Evolutionary conservation across 2,888 invertebrate genomes (phyloP), one percentile per base, ranked within the genome.

Genomic region (Amorpha juglandis): DNA sequence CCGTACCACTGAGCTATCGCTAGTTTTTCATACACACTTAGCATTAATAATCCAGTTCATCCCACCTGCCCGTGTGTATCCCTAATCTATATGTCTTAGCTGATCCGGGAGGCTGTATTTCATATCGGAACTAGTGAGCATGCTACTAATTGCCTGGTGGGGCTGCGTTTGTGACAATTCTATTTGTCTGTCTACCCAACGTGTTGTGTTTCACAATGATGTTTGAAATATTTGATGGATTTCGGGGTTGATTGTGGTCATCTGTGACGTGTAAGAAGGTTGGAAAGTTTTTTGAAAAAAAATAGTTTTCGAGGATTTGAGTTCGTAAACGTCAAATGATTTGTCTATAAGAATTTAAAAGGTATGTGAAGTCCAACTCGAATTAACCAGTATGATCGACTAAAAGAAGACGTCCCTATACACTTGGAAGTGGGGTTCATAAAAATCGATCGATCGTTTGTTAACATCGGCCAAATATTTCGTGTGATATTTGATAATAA

Each of bases 81-180:
- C 38, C 83, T 86, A 87, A 88, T 88, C 86, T 89, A 88, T 89
- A 86, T 88, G 90, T 91, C 91, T 91, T 91, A 81, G 86, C 80
- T 83, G 89, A 90, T 89, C 82, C 83, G 80, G 75, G 78, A 76
- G 78, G 82, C 85, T 86, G 90, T 91, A 90, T 90, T 89, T 92
- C 92, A 91, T 90, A 91, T 89, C 84, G 88, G 73, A 83, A 82
- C 82, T 84, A 80, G 79, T 80, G 84, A 81, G 81, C 80, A 76
- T 82, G 83, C 82, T 84, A 87, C 89, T 91, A 91, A 91, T 90
- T 91, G 90, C 85, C 73, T 71, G 71, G 73, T 80, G 80, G 80
- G 79, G 79, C 71, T 73, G 69, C 75, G 77, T 76, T 77, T 83
- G 86, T 81, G 85, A 86, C 88, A 86, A 83, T 87, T 85, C 84